Conservation (phyloP, 2,113 vertebrate genomes). For the Muntiacus reevesi region DNA sequence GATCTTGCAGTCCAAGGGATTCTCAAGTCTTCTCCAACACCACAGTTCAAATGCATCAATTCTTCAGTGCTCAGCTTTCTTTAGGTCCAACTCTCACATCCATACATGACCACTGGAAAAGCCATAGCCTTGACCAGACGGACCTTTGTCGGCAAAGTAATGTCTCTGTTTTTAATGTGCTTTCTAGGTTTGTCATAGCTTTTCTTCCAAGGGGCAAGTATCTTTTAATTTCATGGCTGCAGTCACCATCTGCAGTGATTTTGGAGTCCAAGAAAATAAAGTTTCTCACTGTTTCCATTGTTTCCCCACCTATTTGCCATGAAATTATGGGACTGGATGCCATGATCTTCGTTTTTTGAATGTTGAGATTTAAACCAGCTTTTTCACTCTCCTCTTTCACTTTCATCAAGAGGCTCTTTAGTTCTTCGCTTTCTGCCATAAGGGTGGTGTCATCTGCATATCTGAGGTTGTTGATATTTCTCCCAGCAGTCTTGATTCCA, state of each 20-base stretch:
- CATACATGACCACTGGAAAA: neutral
- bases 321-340: neutral
- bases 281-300: neutral
- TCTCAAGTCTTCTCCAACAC: neutral
- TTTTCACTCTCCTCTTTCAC: neutral
- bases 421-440: neutral
- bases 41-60: neutral
- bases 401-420: neutral
- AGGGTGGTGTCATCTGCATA: neutral
- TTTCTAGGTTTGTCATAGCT: neutral
- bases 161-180: neutral
- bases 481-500: neutral
- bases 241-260: neutral
- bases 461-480: neutral
- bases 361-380: neutral
- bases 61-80: rapidly evolving
- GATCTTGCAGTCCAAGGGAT: neutral
- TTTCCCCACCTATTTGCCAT: neutral
- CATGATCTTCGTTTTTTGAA: neutral
- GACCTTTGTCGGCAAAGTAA: neutral
- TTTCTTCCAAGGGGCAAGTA: neutral
- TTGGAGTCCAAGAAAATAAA: neutral
- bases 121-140: neutral
- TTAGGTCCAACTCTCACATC: neutral
- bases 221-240: neutral